Conservation (phyloP, 2,113 vertebrate genomes). For the Vanacampus margaritifer region DNA sequence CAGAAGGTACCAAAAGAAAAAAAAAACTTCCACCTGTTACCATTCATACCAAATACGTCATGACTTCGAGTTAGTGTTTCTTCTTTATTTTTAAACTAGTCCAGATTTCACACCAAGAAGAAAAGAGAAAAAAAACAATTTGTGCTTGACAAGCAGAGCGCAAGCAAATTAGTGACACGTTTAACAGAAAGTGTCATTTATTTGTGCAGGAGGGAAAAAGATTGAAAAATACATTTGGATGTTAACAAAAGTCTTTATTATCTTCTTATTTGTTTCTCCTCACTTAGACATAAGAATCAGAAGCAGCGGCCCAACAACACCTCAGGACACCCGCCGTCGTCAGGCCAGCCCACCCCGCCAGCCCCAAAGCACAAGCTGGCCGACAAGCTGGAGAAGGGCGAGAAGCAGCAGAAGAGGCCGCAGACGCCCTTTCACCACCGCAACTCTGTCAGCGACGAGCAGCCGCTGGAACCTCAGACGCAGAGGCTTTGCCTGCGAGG, state of each 20-base stretch:
- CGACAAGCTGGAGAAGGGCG: slow-evolving; percentile 92
- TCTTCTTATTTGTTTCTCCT: not conserved
- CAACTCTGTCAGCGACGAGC: slow-evolving; percentile 83
- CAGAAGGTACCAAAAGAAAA: too few species aligned
- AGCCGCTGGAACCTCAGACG: slow-evolving; percentile 81
- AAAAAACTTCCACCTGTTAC: too few species aligned
- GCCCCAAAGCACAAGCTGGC: slow-evolving; percentile 91
- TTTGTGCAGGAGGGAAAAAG: not conserved
- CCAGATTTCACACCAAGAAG: too few species aligned
- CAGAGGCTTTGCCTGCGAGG: slow-evolving; percentile 85
- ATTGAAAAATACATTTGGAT: not conserved
- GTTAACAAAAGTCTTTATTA: not conserved
- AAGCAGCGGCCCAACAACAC: slow-evolving; percentile 84
- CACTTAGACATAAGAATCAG: slow-evolving; percentile 85
- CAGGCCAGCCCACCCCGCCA: slow-evolving; percentile 80
- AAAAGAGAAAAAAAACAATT: too few species aligned
- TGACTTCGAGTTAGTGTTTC: too few species aligned
- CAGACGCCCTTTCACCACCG: slow-evolving; percentile 95
- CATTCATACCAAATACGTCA: too few species aligned
- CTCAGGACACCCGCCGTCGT: slow-evolving; percentile 83
- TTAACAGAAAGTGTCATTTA: too few species aligned
- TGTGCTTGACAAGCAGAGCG: too few species aligned
- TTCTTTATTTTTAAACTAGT: too few species aligned
- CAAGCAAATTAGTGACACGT: not conserved
- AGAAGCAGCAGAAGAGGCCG: slow-evolving; percentile 94